Conservation (phyloP, 2,113 vertebrate genomes). For the Climacteris rufus region DNA sequence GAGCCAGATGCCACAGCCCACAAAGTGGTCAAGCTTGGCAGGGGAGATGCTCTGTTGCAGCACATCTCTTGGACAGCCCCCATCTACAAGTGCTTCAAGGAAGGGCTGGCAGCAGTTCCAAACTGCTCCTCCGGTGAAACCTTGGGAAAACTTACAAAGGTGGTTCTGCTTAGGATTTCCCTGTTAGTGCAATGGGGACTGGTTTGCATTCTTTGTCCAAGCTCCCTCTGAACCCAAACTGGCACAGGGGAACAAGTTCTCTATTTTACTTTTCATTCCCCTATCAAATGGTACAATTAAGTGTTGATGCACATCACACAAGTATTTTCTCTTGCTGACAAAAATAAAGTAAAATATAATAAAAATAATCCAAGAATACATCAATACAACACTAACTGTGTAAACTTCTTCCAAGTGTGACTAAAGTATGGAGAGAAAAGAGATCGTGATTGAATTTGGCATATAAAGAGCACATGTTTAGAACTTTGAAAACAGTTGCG, state of each 20-base stretch:
- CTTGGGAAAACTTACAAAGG: neutral
- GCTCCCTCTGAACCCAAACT: neutral
- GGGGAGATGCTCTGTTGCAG: neutral
- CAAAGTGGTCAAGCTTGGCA: neutral
- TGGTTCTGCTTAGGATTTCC: neutral
- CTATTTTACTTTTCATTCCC: neutral
- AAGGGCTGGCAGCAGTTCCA: neutral
- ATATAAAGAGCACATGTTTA: neutral
- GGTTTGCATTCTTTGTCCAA: neutral
- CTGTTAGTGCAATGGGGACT: fast-evolving
- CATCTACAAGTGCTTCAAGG: neutral
- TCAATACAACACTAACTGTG: neutral
- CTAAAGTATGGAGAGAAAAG: neutral
- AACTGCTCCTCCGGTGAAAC: neutral
- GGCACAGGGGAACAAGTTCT: neutral
- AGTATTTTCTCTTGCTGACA: neutral
- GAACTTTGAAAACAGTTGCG: neutral
- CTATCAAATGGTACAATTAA: neutral
- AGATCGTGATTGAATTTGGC: neutral
- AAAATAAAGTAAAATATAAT: neutral
- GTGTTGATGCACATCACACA: fast-evolving
- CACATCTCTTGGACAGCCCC: neutral
- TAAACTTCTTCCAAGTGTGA: neutral
- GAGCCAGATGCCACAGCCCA: slow-evolving; percentile 11
- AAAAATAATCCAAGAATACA: neutral